Evolutionary conservation across 1,140 invertebrate genomes (phyloP).

Genomic region (Bombus cullumanus): DNA sequence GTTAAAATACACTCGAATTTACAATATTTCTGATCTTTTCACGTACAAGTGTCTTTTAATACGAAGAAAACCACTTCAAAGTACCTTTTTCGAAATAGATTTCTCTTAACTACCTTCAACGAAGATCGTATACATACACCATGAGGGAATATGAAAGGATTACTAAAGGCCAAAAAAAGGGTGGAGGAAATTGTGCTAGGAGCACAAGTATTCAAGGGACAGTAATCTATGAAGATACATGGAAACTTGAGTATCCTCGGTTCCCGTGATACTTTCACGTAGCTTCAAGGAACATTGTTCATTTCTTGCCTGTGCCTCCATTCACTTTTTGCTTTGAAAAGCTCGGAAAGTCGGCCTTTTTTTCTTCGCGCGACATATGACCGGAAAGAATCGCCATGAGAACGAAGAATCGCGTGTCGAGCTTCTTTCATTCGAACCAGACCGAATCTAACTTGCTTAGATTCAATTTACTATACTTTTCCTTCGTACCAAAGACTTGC

Average conservation of each 20-base stretch:
- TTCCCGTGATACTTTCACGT: neutral
- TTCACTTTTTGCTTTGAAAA: constrained; percentile 3
- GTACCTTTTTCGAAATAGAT: neutral
- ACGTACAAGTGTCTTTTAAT: neutral
- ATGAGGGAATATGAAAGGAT: neutral
- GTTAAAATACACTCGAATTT: too few species aligned
- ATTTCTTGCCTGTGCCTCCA: neutral
- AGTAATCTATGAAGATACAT: constrained; percentile 6
- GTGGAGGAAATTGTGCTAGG: neutral
- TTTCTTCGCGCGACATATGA: neutral
- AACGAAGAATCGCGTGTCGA: constrained; percentile 13
- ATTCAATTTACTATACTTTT: constrained; percentile 2
- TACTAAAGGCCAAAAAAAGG: neutral
- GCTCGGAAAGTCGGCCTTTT: neutral
- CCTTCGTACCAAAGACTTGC: neutral
- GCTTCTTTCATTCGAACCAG: neutral
- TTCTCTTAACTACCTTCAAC: neutral
- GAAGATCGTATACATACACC: neutral
- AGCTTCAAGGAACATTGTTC: neutral
- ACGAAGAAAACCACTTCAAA: neutral
- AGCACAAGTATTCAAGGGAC: neutral
- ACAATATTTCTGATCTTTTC: neutral
- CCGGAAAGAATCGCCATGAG: constrained; percentile 5
- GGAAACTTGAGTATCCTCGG: neutral
- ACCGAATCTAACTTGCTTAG: neutral